Evolutionary conservation across 2,888 invertebrate genomes (phyloP), one percentile per base, ranked within the genome.

Genomic region (Hypselothyrea guttata): DNA sequence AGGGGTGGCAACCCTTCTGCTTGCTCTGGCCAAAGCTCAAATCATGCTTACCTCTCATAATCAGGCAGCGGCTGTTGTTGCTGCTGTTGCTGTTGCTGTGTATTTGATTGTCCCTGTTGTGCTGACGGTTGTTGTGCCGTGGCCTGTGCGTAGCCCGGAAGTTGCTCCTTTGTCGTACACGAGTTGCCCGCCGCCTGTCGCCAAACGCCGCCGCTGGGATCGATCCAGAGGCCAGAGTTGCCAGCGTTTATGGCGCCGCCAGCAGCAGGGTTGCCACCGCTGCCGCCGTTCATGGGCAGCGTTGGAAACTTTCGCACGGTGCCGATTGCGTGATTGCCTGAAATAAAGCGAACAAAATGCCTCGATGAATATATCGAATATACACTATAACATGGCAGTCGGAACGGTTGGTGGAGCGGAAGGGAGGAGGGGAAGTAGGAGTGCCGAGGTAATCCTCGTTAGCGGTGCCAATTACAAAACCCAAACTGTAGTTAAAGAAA

Each of bases 281-380:
- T 64, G 52, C 85, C 89, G 40, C 88, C 84, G 78, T 89, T 90
- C 75, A 90, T 83, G 56, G 90, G 90, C 61, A 90, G 76, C 52
- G 90, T 90, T 68, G 90, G 90, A 77, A 90, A 90, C 85, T 90
- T 90, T 86, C 90, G 87, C 76, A 90, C 90, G 73, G 90, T 89
- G 72, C 90, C 90, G 84, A 90, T 90, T 87, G 90, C 89, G 89
- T 90, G 90, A 90, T 90, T 90, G 62, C 90, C 90, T 90, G 78
- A 74, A 88, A 89, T 89, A 81, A 76, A 66, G 57, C 3, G 5
- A 70, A 61, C 60, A 71, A 60, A 59, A 59, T 56, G 60, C n/a
- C n/a, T 28, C 57, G 41, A 28, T 44, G 40, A 67, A 44, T 46
- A 70, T 70, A 61, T 68, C 70, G 69, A 86, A 75, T 84, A 81